These are phyloP conservation scores for Vespertilio murinus DNA, from an alignment of 2,797 vertebrate genomes.

Conservation along the genomic window DNA sequence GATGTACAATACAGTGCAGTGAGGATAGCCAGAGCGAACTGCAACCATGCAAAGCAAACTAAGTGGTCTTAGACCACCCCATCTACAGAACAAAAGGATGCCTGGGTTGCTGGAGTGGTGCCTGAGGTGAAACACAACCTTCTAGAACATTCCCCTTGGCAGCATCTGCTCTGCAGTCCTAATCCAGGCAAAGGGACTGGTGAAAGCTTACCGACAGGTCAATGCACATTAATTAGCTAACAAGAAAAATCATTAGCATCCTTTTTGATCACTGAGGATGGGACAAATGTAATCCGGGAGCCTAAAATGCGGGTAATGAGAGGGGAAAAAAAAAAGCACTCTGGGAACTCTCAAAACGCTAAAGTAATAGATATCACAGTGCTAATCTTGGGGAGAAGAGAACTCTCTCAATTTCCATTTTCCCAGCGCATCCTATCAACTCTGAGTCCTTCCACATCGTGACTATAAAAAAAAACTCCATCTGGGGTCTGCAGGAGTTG, in stretches of 20 bases:
- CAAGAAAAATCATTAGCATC: conserved; percentile 47
- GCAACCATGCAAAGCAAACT: conserved; percentile 36
- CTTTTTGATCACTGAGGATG: conserved; percentile 39
- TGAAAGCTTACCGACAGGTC: neutral
- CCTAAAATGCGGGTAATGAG: conserved; percentile 33
- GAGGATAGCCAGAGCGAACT: conserved; percentile 37
- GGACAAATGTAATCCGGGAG: conserved; percentile 34
- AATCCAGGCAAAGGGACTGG: conserved; percentile 19
- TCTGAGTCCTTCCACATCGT: neutral
- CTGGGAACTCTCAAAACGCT: conserved; percentile 37
- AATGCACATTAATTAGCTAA: conserved; percentile 57
- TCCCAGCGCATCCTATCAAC: neutral
- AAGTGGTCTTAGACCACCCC: neutral
- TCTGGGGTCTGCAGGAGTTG: neutral
- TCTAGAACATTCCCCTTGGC: conserved; percentile 42
- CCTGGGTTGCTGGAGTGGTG: neutral
- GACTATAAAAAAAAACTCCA: neutral
- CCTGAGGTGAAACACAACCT: conserved; percentile 34
- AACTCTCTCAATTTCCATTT: conserved; percentile 35
- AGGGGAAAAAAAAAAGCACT: conserved; percentile 4
- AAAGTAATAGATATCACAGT: conserved; percentile 1
- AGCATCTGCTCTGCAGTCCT: conserved; percentile 19
- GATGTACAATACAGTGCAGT: neutral
- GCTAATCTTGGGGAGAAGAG: neutral
- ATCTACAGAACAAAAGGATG: conserved; percentile 58